Percentiles rank a stretch among this genome's conserved stretches.
Evolutionary conservation across 53 echinoderm and acorn worm genomes (phyloP).

Genomic region (Astropecten irregularis): DNA sequence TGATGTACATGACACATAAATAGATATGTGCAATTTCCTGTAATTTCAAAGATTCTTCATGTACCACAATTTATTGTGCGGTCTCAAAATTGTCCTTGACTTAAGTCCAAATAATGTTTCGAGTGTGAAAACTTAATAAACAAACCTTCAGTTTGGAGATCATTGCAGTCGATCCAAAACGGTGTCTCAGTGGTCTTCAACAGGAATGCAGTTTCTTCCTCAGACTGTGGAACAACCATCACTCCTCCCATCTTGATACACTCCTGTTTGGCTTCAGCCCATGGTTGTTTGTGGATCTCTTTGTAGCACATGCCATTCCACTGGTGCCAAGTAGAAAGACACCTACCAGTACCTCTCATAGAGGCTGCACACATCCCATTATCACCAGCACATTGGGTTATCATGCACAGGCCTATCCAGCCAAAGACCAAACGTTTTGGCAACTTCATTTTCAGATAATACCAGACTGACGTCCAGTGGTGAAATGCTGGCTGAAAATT

Average conservation of each 20-base stretch:
- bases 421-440: no score
- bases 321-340: not conserved
- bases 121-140: no score
- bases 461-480: no score
- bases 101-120: no score
- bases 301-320: conserved; percentile 18
- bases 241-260: conserved; percentile 21
- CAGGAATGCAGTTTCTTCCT: not conserved
- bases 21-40: no score
- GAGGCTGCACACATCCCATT: not conserved
- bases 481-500: no score
- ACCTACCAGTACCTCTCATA: not conserved
- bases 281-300: not conserved
- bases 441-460: no score
- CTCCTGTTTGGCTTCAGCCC: conserved; percentile 14
- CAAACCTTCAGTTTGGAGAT: not conserved
- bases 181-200: not conserved
- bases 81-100: no score
- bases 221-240: not conserved
- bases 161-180: conserved; percentile 26
- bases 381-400: not conserved
- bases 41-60: no score
- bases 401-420: not conserved
- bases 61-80: no score
- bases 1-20: no score